Evolutionary conservation across 2,888 invertebrate genomes (phyloP).

Genomic region (Cabera pusaria): DNA sequence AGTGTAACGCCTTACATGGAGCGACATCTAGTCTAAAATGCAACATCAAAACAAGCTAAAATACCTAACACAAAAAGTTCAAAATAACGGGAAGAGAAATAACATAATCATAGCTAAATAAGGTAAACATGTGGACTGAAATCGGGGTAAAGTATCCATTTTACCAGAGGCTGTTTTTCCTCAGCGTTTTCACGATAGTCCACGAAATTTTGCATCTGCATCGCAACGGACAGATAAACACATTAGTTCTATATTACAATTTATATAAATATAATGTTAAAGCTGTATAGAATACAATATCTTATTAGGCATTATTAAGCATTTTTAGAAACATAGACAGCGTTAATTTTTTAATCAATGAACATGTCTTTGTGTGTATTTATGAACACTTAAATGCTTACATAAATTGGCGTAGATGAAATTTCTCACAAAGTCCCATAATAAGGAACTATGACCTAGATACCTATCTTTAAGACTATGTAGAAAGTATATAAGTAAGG

Average conservation of each 20-base stretch:
- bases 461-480: too few relatives aligned
- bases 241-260: slow-evolving; percentile 62
- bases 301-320: slow-evolving; percentile 27
- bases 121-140: slow-evolving; percentile 69
- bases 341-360: slow-evolving; percentile 12
- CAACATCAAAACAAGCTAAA: slow-evolving; percentile 34
- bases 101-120: slow-evolving; percentile 54
- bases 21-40: slow-evolving; percentile 23
- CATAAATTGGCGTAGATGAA: too few relatives aligned
- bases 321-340: slow-evolving; percentile 35
- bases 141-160: slow-evolving; percentile 72
- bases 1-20: slow-evolving; percentile 7
- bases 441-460: too few relatives aligned
- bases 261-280: slow-evolving; percentile 31
- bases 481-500: too few relatives aligned
- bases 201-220: slow-evolving; percentile 92
- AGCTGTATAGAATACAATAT: slow-evolving; percentile 29
- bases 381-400: too few relatives aligned
- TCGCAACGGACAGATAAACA: slow-evolving; percentile 77
- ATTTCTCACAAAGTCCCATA: too few relatives aligned
- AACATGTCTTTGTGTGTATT: too few relatives aligned
- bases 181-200: slow-evolving; percentile 95
- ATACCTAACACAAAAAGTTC: slow-evolving; percentile 39
- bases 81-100: slow-evolving; percentile 36
- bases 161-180: slow-evolving; percentile 96